These are phyloP conservation scores for Cyphomyrus discorhynchus DNA, from an alignment of 2,113 vertebrate genomes.

Conservation along the genomic window DNA sequence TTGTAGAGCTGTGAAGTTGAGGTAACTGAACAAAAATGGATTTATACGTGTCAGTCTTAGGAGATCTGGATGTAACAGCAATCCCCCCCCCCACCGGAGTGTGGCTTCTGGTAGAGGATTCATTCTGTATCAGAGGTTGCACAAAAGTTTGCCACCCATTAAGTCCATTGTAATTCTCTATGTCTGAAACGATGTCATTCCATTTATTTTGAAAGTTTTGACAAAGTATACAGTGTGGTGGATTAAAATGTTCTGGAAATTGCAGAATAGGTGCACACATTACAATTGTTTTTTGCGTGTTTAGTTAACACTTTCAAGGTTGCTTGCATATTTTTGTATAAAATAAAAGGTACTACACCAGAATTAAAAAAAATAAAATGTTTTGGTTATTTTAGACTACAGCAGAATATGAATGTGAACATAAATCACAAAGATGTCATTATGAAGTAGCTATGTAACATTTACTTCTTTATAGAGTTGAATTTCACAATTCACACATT, in stretches of 20 bases:
- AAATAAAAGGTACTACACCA: slow-evolving; percentile 12
- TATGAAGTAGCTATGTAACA: background rate
- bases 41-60: background rate
- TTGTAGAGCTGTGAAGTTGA: background rate
- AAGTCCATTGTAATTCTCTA: background rate
- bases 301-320: background rate
- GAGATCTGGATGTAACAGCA: background rate
- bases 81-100: background rate
- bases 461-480: background rate
- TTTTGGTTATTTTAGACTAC: background rate
- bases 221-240: background rate
- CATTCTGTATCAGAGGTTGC: background rate
- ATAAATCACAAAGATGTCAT: background rate
- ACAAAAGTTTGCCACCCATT: background rate
- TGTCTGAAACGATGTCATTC: background rate
- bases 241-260: background rate
- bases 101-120: background rate
- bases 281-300: background rate
- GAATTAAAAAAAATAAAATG: background rate
- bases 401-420: background rate
- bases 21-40: background rate
- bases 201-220: background rate
- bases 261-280: background rate
- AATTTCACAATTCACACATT: background rate
- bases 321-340: slow-evolving; percentile 23